These are phyloP conservation scores for Alcedo quadribrachys DNA, from an alignment of 2,797 vertebrate species.

Conservation along the genomic window DNA sequence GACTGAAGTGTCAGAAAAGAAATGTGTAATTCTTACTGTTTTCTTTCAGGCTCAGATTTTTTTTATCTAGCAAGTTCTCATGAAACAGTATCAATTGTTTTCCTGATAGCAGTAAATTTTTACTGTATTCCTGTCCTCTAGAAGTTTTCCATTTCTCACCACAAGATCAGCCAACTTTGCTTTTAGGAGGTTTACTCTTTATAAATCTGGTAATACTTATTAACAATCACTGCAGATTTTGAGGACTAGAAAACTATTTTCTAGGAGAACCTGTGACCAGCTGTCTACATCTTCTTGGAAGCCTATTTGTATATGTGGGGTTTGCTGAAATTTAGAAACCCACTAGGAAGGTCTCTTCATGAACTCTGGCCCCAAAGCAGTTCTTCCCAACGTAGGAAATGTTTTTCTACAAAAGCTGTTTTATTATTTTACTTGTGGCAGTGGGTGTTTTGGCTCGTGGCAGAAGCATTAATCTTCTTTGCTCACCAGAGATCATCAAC, in stretches of 20 bases:
- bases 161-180: not conserved
- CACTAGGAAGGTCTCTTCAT: not conserved
- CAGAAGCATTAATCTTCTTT: not conserved
- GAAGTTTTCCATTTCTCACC: not conserved
- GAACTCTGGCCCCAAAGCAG: not conserved
- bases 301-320: not conserved
- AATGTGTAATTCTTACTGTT: not conserved
- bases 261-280: not conserved
- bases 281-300: not conserved
- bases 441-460: not conserved
- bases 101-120: not conserved
- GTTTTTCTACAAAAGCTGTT: not conserved
- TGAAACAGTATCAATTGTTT: not conserved
- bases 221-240: not conserved
- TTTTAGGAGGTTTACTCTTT: conserved; percentile 15
- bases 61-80: not conserved
- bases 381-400: not conserved
- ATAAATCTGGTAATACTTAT: not conserved
- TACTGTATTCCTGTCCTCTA: not conserved
- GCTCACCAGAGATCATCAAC: not conserved
- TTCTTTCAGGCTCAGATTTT: not conserved
- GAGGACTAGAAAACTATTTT: not conserved
- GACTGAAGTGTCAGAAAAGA: not conserved
- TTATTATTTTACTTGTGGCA: not conserved
- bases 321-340: not conserved